Percentiles rank a stretch among this genome's conserved stretches.
Evolutionary conservation across 1,140 invertebrate species (phyloP).

Genomic region (Bombus terrestris): DNA sequence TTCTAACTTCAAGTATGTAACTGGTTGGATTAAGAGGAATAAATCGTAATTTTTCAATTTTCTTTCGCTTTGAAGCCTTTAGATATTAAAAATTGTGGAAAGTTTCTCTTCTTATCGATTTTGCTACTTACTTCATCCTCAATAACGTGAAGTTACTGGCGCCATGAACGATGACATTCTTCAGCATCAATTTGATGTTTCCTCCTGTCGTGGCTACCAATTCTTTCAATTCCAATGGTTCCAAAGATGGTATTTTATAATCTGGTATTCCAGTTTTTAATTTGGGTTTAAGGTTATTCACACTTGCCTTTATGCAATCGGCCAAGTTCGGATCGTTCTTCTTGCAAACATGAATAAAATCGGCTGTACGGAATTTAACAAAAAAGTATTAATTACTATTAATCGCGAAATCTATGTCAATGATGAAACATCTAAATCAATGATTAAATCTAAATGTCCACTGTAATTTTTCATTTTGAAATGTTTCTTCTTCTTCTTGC

Average conservation of each 20-base stretch:
- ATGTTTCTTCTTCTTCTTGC: neutral
- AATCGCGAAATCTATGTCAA: too few species aligned
- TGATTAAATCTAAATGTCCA: neutral
- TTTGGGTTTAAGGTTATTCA: slow-evolving; percentile 81
- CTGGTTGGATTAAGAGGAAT: too few species aligned
- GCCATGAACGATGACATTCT: slow-evolving; percentile 84
- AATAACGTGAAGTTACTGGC: slow-evolving; percentile 85
- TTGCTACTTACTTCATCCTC: slow-evolving; percentile 81
- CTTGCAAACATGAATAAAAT: slow-evolving; percentile 85
- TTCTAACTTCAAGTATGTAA: neutral
- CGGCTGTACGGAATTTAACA: slow-evolving; percentile 77
- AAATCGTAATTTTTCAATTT: too few species aligned
- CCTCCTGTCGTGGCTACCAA: slow-evolving; percentile 82
- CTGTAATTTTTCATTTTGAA: neutral
- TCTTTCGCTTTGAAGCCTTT: neutral
- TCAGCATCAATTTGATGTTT: slow-evolving; percentile 83
- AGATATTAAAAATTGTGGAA: neutral
- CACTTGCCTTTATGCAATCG: slow-evolving; percentile 83
- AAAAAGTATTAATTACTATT: neutral
- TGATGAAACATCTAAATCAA: neutral
- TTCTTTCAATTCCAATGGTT: slow-evolving; percentile 85
- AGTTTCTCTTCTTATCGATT: neutral
- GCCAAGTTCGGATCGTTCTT: slow-evolving; percentile 83
- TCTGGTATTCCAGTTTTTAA: slow-evolving; percentile 82
- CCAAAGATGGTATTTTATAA: slow-evolving; percentile 84